phyloP scores from a whole-genome alignment of 2,113 vertebrate species.

The Casuarius casuarius region DNA sequence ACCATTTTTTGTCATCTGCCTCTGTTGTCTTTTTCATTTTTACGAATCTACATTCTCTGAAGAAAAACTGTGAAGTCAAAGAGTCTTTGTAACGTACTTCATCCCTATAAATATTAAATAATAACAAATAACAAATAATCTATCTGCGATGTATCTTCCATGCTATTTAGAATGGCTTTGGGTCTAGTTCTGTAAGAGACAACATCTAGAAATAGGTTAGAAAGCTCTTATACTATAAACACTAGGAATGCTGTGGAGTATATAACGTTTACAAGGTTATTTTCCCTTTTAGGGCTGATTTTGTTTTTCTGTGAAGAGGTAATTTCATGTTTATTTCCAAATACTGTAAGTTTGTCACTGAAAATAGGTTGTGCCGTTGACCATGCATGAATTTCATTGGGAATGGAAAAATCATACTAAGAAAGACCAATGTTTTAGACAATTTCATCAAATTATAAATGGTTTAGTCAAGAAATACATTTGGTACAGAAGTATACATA shows the following conservation, averaged over 20 bases:
- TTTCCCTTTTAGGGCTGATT: not conserved
- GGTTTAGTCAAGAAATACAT: not conserved
- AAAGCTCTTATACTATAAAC: not conserved
- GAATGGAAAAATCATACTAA: not conserved
- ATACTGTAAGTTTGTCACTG: not conserved
- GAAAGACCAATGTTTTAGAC: not conserved
- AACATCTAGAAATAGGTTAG: too few species aligned
- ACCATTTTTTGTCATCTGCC: not conserved
- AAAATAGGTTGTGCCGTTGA: not conserved
- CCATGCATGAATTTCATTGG: not conserved
- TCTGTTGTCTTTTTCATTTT: too few species aligned
- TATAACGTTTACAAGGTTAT: not conserved
- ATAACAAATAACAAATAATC: too few species aligned
- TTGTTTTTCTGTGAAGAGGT: not conserved
- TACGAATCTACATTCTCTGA: too few species aligned
- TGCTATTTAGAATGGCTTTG: too few species aligned
- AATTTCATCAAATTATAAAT: constrained; percentile 32
- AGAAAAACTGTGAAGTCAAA: too few species aligned
- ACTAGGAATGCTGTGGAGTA: not conserved
- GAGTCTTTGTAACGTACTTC: too few species aligned
- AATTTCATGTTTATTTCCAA: not conserved
- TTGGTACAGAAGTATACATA: not conserved
- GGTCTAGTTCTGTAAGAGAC: too few species aligned
- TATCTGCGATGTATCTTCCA: too few species aligned
- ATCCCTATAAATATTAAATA: too few species aligned